Conservation (phyloP, 35 echinoderm and acorn worm species). For the Heliocidaris tuberculata region DNA sequence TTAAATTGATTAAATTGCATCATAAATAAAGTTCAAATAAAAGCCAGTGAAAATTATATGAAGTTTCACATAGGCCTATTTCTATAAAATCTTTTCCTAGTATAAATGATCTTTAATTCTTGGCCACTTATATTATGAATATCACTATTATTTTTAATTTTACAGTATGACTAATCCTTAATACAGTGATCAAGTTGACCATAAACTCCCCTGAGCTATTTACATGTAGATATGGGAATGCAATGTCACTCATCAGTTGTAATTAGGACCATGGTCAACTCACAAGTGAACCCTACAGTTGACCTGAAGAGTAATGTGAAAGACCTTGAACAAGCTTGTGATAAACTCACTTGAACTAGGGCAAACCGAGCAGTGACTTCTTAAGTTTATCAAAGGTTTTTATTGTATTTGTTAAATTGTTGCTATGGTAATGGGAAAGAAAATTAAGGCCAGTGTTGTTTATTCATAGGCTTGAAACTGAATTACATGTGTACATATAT, state of each 20-base stretch:
- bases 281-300: background rate
- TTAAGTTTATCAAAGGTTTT: background rate
- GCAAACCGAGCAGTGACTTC: background rate
- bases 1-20: too few species aligned
- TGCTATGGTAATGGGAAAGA: background rate
- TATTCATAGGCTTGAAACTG: too few species aligned
- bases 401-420: background rate
- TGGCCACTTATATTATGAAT: too few species aligned
- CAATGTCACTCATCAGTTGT: background rate
- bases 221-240: background rate
- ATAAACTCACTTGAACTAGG: background rate
- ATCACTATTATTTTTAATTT: too few species aligned
- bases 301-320: background rate
- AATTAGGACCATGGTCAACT: background rate
- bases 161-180: too few species aligned
- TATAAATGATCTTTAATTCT: too few species aligned
- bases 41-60: too few species aligned
- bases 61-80: too few species aligned
- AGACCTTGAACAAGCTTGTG: background rate
- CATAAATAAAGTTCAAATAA: too few species aligned
- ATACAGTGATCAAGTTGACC: background rate
- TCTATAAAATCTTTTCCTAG: too few species aligned
- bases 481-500: too few species aligned
- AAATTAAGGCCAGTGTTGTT: too few species aligned
- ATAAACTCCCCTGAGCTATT: background rate